These are phyloP conservation scores for Peromyscus attwateri DNA, from an alignment of 2,797 vertebrate species.

Conservation along the genomic window DNA sequence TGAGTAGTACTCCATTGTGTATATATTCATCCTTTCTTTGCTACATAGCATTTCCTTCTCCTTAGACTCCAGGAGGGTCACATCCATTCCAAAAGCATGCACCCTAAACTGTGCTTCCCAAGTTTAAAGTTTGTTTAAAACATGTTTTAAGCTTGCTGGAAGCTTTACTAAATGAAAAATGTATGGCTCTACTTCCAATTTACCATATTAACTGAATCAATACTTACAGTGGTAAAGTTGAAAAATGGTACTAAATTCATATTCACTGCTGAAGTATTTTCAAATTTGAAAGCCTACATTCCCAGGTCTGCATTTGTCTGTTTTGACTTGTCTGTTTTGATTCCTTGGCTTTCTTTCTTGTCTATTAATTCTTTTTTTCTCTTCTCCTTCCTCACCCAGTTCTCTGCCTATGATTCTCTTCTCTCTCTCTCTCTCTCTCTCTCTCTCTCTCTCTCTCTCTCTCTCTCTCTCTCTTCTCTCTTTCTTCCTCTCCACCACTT, in stretches of 20 bases:
- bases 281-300: background rate
- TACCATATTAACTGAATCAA: background rate
- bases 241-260: slow-evolving; percentile 10
- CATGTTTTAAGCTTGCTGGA: background rate
- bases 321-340: background rate
- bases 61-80: background rate
- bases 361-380: background rate
- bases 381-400: background rate
- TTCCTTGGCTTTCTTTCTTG: background rate
- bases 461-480: background rate
- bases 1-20: background rate
- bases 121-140: background rate
- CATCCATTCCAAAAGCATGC: background rate
- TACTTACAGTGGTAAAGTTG: background rate
- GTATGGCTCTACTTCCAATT: background rate
- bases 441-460: background rate
- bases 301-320: background rate
- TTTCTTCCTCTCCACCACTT: too few species aligned
- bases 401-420: too few species aligned
- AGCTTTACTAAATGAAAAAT: background rate
- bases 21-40: background rate
- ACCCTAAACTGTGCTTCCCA: background rate
- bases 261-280: background rate
- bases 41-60: background rate
- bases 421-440: background rate